phyloP scores from a whole-genome alignment of 53 echinoderm and acorn worm genomes.

The Paracentrotus lividus region DNA sequence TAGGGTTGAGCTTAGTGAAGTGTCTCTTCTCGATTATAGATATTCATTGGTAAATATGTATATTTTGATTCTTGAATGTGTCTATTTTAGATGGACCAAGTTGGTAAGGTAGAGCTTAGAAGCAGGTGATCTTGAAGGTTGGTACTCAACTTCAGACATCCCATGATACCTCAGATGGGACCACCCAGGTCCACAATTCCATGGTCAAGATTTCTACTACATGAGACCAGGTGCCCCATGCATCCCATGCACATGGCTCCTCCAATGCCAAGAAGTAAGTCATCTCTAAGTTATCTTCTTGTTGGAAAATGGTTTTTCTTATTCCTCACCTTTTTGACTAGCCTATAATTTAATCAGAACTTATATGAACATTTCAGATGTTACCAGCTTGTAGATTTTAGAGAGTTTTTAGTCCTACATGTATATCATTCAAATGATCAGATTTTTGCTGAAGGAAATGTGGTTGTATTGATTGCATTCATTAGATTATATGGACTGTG shows the following conservation, averaged over 20 bases:
- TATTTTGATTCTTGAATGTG: background rate
- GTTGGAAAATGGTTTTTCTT: background rate
- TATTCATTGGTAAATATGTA: too few species aligned
- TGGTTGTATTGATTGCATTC: too few species aligned
- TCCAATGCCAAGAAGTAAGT: slow-evolving; percentile 74
- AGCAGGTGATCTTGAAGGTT: slow-evolving; percentile 93
- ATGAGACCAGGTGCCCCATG: slow-evolving; percentile 85
- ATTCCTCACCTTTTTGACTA: too few species aligned
- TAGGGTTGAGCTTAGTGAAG: too few species aligned
- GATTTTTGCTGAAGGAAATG: too few species aligned
- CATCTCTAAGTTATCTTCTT: background rate
- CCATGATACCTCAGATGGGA: slow-evolving; percentile 89
- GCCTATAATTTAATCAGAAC: too few species aligned
- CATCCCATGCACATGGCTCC: slow-evolving; percentile 75
- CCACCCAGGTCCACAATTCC: slow-evolving; percentile 77
- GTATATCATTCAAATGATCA: too few species aligned
- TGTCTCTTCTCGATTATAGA: too few species aligned
- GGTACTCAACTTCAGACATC: slow-evolving; percentile 88
- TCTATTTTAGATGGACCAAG: slow-evolving; percentile 89
- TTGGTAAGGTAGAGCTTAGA: slow-evolving; percentile 96
- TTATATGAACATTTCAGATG: too few species aligned
- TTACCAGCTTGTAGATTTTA: too few species aligned
- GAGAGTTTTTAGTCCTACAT: too few species aligned
- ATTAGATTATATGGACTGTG: too few species aligned
- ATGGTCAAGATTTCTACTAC: slow-evolving; percentile 87